Evolutionary conservation across 2,888 invertebrate species (phyloP).

Genomic region (Cistogaster globosa): DNA sequence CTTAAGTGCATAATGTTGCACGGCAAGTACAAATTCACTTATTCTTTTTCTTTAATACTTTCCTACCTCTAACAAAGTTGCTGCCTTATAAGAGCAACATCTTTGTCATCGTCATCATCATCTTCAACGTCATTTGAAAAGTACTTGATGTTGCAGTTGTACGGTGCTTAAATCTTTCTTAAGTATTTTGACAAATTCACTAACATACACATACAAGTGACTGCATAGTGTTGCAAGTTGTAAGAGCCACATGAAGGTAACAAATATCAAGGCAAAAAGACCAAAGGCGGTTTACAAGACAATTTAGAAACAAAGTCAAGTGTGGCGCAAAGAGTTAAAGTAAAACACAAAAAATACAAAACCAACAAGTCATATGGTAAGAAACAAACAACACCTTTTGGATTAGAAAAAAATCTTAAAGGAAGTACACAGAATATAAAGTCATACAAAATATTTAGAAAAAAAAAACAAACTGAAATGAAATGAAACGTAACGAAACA

Average conservation of each 20-base stretch:
- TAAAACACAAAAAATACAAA: slow-evolving; percentile 19
- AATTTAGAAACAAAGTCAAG: slow-evolving; percentile 57
- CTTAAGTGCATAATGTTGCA: slow-evolving; percentile 67
- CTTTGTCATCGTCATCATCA: slow-evolving; percentile 63
- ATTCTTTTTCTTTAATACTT: neutral
- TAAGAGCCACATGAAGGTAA: slow-evolving; percentile 43
- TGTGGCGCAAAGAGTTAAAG: slow-evolving; percentile 33
- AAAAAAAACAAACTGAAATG: neutral
- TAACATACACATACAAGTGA: slow-evolving; percentile 26
- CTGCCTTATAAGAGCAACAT: slow-evolving; percentile 48
- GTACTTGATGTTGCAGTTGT: slow-evolving; percentile 71
- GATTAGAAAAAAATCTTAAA: slow-evolving; percentile 45
- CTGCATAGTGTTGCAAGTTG: slow-evolving; percentile 27
- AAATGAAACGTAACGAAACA: slow-evolving; percentile 35
- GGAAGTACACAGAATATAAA: slow-evolving; percentile 15
- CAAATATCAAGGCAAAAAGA: slow-evolving; percentile 54
- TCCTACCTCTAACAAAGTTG: slow-evolving; percentile 37
- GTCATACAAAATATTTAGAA: neutral
- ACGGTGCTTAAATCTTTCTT: slow-evolving; percentile 70
- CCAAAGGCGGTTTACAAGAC: slow-evolving; percentile 65
- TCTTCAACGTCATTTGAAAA: slow-evolving; percentile 73
- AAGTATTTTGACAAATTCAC: slow-evolving; percentile 67
- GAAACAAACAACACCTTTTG: slow-evolving; percentile 56
- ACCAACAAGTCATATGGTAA: slow-evolving; percentile 50
- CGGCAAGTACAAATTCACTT: slow-evolving; percentile 45